Conservation (phyloP, 2,113 vertebrate species). For the Saiga tatarica region DNA sequence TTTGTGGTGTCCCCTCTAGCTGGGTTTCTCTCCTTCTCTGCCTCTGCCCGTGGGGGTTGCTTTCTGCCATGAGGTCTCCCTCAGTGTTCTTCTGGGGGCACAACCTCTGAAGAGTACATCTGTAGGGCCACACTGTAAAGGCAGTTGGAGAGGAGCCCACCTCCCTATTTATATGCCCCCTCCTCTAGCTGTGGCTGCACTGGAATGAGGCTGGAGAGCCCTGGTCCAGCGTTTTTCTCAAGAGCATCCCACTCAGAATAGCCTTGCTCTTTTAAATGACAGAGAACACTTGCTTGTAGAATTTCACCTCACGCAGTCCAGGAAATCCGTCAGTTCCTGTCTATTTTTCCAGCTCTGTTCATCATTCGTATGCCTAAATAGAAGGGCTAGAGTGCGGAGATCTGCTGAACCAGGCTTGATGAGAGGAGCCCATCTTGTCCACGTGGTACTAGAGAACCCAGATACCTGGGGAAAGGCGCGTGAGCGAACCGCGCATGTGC, state of each 20-base stretch:
- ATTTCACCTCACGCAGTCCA: not conserved
- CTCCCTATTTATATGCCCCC: not conserved
- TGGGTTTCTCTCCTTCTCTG: not conserved
- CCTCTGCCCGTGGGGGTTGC: not conserved
- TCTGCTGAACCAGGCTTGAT: too few species aligned
- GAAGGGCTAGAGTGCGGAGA: not conserved
- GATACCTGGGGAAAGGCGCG: not conserved
- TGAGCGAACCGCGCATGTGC: not conserved
- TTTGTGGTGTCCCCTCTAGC: not conserved
- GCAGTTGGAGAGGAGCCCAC: not conserved
- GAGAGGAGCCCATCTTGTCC: not conserved
- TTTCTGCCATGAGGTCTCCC: not conserved
- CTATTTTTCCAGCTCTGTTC: not conserved
- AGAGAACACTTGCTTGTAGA: not conserved
- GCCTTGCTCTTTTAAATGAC: not conserved
- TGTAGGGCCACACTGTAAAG: not conserved
- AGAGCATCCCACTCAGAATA: not conserved
- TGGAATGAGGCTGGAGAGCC: not conserved
- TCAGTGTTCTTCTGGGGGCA: not conserved
- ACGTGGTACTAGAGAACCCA: not conserved
- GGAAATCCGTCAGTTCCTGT: not conserved
- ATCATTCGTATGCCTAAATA: too few species aligned
- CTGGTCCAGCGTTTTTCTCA: not conserved
- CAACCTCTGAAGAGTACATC: not conserved
- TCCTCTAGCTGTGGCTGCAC: accelerated